Conservation (phyloP, 2,113 vertebrate species). For the Urocynchramus pylzowi region DNA sequence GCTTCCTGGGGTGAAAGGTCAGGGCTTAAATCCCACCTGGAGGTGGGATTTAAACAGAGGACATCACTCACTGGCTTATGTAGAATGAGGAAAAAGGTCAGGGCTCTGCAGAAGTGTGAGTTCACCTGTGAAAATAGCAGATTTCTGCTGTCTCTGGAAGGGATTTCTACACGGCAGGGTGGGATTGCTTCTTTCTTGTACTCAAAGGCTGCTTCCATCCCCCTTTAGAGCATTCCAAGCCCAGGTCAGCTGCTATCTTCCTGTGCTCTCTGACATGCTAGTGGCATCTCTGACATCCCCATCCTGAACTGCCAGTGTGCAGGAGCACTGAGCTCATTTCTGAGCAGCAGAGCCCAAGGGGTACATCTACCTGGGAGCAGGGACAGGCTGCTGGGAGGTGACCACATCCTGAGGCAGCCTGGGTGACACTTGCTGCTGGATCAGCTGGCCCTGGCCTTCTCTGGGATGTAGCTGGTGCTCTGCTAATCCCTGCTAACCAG, state of each 20-base stretch:
- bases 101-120: neutral
- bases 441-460: neutral
- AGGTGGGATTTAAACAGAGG: neutral
- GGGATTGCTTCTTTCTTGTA: neutral
- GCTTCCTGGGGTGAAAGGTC: neutral
- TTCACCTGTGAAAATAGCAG: neutral
- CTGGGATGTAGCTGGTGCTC: neutral
- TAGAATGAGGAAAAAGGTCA: neutral
- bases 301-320: rapidly evolving
- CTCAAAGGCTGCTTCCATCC: neutral
- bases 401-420: neutral
- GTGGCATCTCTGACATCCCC: neutral
- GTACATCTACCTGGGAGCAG: neutral
- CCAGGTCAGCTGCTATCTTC: neutral
- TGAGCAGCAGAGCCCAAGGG: no score
- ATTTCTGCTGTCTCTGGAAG: neutral
- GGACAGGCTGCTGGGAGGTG: neutral
- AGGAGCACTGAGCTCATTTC: neutral
- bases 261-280: neutral
- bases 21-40: neutral
- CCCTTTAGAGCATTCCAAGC: neutral
- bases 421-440: neutral
- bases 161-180: neutral
- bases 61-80: neutral
- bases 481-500: neutral